These are phyloP conservation scores for Hassar affinis DNA, from an alignment of 2,113 vertebrate genomes.

Conservation along the genomic window DNA sequence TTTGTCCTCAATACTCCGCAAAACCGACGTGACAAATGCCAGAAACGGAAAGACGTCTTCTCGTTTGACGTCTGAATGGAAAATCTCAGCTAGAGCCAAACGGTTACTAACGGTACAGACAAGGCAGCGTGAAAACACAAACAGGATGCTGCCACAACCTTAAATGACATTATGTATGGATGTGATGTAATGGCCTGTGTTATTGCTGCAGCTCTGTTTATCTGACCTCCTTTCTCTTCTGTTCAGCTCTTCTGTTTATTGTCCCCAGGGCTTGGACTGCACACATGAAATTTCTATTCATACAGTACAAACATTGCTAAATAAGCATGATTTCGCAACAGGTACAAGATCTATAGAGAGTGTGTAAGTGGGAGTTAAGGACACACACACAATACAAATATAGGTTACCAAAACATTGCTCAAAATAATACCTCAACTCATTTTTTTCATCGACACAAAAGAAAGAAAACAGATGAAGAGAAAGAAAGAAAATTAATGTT, in stretches of 20 bases:
- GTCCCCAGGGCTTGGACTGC: slow-evolving; percentile 29
- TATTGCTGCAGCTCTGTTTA: slow-evolving; percentile 48
- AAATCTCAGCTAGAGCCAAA: slow-evolving; percentile 49
- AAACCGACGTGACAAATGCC: slow-evolving; percentile 45
- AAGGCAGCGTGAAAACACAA: slow-evolving; percentile 41
- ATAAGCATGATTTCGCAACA: slow-evolving; percentile 8
- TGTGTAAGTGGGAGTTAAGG: background rate
- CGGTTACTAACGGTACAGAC: slow-evolving; percentile 29
- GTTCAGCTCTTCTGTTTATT: slow-evolving; percentile 26
- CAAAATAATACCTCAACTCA: background rate
- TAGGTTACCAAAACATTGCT: background rate
- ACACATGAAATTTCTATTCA: slow-evolving; percentile 29
- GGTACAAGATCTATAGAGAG: background rate
- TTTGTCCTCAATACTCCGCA: slow-evolving; percentile 36
- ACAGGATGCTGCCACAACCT: slow-evolving; percentile 53
- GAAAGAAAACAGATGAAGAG: too few species aligned
- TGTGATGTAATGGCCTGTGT: slow-evolving; percentile 53
- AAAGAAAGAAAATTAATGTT: too few species aligned
- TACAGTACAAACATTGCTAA: slow-evolving; percentile 21
- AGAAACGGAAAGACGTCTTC: slow-evolving; percentile 40
- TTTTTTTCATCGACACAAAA: too few species aligned
- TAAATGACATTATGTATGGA: slow-evolving; percentile 55
- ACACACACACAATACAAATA: background rate
- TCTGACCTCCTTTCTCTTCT: slow-evolving; percentile 49
- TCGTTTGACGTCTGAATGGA: slow-evolving; percentile 51